Base-by-base conservation (phyloP, 2,797 vertebrate species). In the Macropodus opercularis region DNA sequence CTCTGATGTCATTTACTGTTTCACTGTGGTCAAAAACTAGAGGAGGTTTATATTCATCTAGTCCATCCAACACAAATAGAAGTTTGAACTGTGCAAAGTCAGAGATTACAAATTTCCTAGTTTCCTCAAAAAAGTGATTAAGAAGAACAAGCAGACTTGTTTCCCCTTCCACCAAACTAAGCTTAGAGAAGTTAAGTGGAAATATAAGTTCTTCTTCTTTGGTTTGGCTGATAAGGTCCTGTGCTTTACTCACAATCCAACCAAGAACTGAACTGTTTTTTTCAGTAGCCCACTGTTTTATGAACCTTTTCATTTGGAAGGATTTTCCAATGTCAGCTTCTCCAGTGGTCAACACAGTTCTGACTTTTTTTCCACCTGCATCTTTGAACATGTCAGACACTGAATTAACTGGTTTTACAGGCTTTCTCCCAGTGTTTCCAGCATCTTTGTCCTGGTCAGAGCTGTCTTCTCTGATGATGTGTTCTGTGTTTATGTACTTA, bases 21-120 rank as follows among this genome's bases (percentile, higher is more conserved):
- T 2, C 14, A 0, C 19, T 5, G 8, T 46, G 50, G 11, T 62
- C 24, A 50, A 84, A 86, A 50, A 80, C 22, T 0, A 80, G 72
- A 13, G 0, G 17, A 32, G 4, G 15, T 11, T 72, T 1, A n/a
- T 0, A 44, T 0, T 17, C 2, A 7, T 74, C 51, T 21, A 81
- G 1, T 59, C 73, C 84, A 24, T 81, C 81, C 59, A 86, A 55
- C 23, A 80, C 0, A 49, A 85, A 62, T 1, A 61, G 1, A 19
- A 79, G 5, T 17, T 47, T 39, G 8, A 68, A 47, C 1, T 52
- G 0, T n/a, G 48, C 31, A 63, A 42, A 77, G 0, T 70, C 0
- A 3, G 75, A 77, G 1, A 86, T 48, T 0, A 69, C 60, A 39
- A 1, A 51, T 0, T 48, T 0, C 3, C 62, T 38, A 2, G 52